These are phyloP conservation scores for Cercopithecus diana DNA, from an alignment of 2,797 vertebrate species.

Conservation along the genomic window DNA sequence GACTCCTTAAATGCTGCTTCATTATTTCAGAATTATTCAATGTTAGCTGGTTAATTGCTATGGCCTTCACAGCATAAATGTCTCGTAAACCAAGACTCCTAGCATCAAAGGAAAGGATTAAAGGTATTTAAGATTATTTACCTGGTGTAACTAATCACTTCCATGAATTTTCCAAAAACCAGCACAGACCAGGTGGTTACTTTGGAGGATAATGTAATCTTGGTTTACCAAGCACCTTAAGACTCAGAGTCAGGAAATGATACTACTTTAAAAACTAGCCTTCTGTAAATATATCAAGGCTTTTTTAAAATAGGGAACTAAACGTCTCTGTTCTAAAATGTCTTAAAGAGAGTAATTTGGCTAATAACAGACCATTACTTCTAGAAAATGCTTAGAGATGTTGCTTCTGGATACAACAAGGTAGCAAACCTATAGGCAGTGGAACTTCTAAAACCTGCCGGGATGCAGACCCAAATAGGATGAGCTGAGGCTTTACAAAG, in stretches of 20 bases:
- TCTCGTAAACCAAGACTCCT: constrained; percentile 53
- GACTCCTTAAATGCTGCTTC: constrained; percentile 43
- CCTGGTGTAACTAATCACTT: constrained; percentile 67
- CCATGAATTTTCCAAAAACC: constrained; percentile 47
- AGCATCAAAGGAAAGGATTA: constrained; percentile 73
- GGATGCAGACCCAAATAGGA: neutral
- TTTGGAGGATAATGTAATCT: constrained; percentile 19
- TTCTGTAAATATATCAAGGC: constrained; percentile 32
- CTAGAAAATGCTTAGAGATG: constrained; percentile 56
- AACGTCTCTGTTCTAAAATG: constrained; percentile 29
- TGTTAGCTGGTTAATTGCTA: constrained; percentile 59
- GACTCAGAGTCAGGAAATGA: constrained; percentile 47
- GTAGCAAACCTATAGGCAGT: neutral
- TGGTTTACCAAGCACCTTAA: constrained; percentile 49
- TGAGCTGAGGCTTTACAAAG: constrained; percentile 10
- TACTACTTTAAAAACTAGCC: constrained; percentile 32
- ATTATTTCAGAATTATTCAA: constrained; percentile 71
- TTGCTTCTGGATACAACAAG: constrained; percentile 20
- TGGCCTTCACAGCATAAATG: constrained; percentile 24
- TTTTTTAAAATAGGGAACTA: constrained; percentile 22
- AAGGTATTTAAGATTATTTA: constrained; percentile 65
- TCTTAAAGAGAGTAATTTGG: constrained; percentile 41
- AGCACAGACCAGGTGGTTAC: neutral
- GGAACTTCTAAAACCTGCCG: neutral
- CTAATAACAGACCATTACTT: constrained; percentile 32